Evolutionary conservation across 2,888 invertebrate species (phyloP).

Genomic region (Protodeltote pygarga): DNA sequence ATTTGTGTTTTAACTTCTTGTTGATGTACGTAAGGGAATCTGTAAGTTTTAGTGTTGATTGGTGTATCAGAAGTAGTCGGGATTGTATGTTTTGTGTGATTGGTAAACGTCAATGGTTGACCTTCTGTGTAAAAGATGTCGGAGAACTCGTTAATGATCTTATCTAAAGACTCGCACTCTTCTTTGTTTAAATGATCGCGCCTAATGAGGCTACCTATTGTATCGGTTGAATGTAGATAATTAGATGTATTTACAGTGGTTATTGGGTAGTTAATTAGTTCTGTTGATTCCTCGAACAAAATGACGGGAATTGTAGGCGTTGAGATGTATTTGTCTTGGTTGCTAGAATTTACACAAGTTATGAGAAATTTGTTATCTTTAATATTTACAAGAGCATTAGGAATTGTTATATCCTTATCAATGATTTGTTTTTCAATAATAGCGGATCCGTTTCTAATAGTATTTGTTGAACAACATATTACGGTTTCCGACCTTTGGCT

Average conservation of each 20-base stretch:
- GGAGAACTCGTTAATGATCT: not conserved
- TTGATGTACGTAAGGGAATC: constrained; percentile 51
- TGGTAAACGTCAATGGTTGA: constrained; percentile 2
- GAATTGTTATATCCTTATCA: not conserved
- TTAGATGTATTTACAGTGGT: too few species aligned
- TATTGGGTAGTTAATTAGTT: too few species aligned
- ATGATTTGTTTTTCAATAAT: constrained; percentile 1
- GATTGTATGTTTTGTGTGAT: constrained; percentile 11
- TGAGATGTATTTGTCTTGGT: not conserved
- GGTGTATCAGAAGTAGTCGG: constrained; percentile 7
- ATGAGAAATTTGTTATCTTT: not conserved
- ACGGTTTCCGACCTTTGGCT: not conserved
- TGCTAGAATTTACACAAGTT: constrained; percentile 1
- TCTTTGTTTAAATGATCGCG: constrained; percentile 8
- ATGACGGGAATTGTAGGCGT: not conserved
- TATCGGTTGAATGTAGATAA: too few species aligned
- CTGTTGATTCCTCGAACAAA: too few species aligned
- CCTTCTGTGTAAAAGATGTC: constrained; percentile 6
- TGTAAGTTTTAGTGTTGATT: constrained; percentile 36
- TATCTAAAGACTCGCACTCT: constrained; percentile 1
- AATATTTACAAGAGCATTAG: not conserved
- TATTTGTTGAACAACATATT: not conserved
- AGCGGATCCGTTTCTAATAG: not conserved
- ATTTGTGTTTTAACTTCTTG: constrained; percentile 50
- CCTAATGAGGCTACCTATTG: not conserved